Conservation (phyloP, 2,797 vertebrate species). For the Xerus rutilus region DNA sequence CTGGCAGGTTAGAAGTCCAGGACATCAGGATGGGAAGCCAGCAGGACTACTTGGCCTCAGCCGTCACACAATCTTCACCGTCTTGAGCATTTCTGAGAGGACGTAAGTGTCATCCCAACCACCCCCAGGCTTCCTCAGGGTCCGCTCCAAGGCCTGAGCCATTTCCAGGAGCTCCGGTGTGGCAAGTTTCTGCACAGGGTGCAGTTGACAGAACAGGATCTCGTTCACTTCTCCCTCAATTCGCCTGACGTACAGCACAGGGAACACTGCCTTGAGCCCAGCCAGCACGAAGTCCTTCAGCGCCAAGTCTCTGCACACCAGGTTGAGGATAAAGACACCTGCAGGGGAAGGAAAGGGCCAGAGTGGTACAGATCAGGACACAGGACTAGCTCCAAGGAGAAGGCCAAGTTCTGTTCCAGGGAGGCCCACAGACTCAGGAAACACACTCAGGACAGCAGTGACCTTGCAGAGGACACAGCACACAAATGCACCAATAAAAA, state of each 20-base stretch:
- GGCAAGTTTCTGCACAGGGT: constrained; percentile 44
- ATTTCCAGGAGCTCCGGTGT: constrained; percentile 80
- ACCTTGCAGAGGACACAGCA: background rate
- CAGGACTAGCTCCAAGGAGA: background rate
- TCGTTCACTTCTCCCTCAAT: constrained; percentile 96
- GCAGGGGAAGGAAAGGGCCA: constrained; percentile 41
- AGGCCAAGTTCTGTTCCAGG: background rate
- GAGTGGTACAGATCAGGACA: background rate
- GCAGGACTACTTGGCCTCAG: fast-evolving
- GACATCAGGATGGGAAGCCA: background rate
- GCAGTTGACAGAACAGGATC: constrained; percentile 93
- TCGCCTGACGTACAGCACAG: constrained; percentile 88
- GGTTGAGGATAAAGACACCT: constrained; percentile 96
- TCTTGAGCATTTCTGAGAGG: constrained; percentile 92
- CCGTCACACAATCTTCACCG: constrained; percentile 90
- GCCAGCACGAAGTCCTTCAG: constrained; percentile 91
- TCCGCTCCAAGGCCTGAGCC: constrained; percentile 90
- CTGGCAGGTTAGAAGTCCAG: background rate
- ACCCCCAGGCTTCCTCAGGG: constrained; percentile 86
- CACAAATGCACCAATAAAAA: background rate
- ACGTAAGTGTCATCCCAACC: constrained; percentile 89
- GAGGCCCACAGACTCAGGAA: background rate
- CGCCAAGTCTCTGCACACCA: constrained; percentile 93
- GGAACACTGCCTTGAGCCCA: constrained; percentile 86
- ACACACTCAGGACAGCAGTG: fast-evolving